Percentiles rank a stretch among this genome's conserved stretches.
phyloP scores from a whole-genome alignment of 2,888 invertebrate species.

The Subacronicta megacephala region DNA sequence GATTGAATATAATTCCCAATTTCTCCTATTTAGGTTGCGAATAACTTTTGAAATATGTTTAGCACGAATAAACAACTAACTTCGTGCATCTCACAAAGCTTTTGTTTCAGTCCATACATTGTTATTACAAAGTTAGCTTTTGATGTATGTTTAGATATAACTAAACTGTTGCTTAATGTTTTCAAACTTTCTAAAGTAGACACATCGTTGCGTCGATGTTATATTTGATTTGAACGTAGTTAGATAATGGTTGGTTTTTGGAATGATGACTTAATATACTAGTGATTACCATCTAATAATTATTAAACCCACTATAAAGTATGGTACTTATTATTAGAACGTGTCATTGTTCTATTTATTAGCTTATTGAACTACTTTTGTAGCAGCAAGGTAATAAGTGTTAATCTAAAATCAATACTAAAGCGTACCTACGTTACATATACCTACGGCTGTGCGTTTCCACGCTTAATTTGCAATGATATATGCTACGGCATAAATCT shows the following conservation, averaged over 20 bases:
- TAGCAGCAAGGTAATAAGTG: constrained; percentile 65
- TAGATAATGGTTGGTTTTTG: constrained; percentile 17
- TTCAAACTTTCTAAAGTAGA: constrained; percentile 18
- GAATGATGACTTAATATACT: constrained; percentile 15
- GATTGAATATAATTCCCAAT: constrained; percentile 14
- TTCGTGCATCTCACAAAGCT: constrained; percentile 37
- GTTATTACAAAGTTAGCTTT: constrained; percentile 33
- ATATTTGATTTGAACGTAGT: constrained; percentile 14
- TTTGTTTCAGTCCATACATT: constrained; percentile 31
- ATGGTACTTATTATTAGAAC: constrained; percentile 37
- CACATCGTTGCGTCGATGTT: constrained; percentile 15
- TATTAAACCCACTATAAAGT: constrained; percentile 18
- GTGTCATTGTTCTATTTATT: constrained; percentile 54
- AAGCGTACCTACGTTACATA: too few species aligned
- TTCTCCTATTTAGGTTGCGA: constrained; percentile 16
- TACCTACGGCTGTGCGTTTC: constrained; percentile 59
- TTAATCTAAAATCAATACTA: constrained; percentile 79
- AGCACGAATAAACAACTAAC: constrained; percentile 20
- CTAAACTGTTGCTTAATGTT: constrained; percentile 17
- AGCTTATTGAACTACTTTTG: constrained; percentile 60
- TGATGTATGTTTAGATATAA: constrained; percentile 33
- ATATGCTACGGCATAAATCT: constrained; percentile 65
- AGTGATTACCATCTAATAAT: constrained; percentile 6
- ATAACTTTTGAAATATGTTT: constrained; percentile 43
- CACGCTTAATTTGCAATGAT: constrained; percentile 71